Conservation (phyloP, 2,113 vertebrate species). For the Ancistrus triradiatus region DNA sequence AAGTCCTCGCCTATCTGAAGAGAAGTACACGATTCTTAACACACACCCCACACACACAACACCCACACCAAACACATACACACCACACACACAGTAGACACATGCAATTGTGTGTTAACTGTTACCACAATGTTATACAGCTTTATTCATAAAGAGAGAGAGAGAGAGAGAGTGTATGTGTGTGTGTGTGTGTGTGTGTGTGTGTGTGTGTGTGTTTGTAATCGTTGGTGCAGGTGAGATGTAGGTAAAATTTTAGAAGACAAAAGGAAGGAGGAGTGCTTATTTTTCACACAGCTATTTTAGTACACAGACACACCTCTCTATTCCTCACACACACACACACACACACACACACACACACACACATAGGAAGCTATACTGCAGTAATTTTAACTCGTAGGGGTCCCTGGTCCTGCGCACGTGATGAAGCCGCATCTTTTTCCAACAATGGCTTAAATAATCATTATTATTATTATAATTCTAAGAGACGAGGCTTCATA, state of each 20-base stretch:
- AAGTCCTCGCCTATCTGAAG: background rate
- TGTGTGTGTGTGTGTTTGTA: too few relatives aligned
- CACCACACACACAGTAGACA: background rate
- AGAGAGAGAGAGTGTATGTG: too few relatives aligned
- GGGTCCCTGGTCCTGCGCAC: too few relatives aligned
- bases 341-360: conserved; percentile 10
- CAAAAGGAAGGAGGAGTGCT: conserved; percentile 10
- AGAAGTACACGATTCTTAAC: too few relatives aligned
- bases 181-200: too few relatives aligned
- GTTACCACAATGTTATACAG: too few relatives aligned
- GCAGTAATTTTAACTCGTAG: too few relatives aligned
- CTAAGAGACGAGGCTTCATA: too few relatives aligned
- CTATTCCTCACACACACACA: conserved; percentile 10
- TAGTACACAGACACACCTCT: conserved; percentile 27
- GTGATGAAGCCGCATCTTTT: too few relatives aligned
- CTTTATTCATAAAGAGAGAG: background rate
- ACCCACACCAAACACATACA: conserved; percentile 60
- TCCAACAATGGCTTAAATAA: too few relatives aligned
- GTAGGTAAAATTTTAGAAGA: conserved; percentile 9
- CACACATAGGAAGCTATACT: too few relatives aligned
- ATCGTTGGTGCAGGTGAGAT: background rate
- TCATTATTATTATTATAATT: too few relatives aligned
- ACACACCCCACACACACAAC: conserved; percentile 33
- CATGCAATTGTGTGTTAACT: background rate
- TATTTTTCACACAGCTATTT: conserved; percentile 26